Base-by-base conservation (phyloP, 2,797 vertebrate genomes). In the Poliocrania exsul region DNA sequence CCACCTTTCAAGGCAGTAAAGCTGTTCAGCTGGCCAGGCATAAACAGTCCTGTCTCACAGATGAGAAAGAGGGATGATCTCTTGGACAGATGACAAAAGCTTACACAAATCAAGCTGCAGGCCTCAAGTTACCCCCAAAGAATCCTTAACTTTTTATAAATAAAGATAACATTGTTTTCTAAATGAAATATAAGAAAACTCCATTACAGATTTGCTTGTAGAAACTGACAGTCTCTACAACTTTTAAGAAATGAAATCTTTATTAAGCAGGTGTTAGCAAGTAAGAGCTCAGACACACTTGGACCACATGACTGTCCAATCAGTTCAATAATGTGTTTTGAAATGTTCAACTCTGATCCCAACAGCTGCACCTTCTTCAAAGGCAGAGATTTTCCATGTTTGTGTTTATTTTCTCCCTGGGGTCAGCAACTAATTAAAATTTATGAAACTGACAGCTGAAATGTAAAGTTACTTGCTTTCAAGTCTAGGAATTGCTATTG, bases 1-100 rank as follows among this genome's bases (percentile, higher is more conserved):
- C 53, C 90, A 91, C 81, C 90, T 92, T 89, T 64, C 78, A 92
- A 91, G 87, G 87, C 74, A 74, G 28, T 37, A 60, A 86, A 81
- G 40, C 70, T 40, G 66, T 40, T 89, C 66, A 86, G 87, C 61
- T 84, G 66, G 73, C 31, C 57, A 84, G 62, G 61, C 49, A 62
- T 56, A 57, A 96, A 66, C 35, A 83, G 26, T 16, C 54, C 37
- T 66, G 37, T 65, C 51, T 83, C 74, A 84, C 28, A 11, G 19
- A 13, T 9, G 8, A 86, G 15, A 42, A 67, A 33, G 17, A 67
- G 21, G 29, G 33, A 47, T 31, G 29, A 50, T 28, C 74, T 35
- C 23, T 49, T 29, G 51, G 28, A 86, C 11, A 54, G 21, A 51
- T 20, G 25, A 84, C 44, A 91, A 70, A 78, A 78, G 7, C 17